A percentile compares a stretch with the other conserved stretches of the same genome.
Evolutionary conservation across 1,140 invertebrate genomes (phyloP).

Genomic region (Bombus soroeensis): DNA sequence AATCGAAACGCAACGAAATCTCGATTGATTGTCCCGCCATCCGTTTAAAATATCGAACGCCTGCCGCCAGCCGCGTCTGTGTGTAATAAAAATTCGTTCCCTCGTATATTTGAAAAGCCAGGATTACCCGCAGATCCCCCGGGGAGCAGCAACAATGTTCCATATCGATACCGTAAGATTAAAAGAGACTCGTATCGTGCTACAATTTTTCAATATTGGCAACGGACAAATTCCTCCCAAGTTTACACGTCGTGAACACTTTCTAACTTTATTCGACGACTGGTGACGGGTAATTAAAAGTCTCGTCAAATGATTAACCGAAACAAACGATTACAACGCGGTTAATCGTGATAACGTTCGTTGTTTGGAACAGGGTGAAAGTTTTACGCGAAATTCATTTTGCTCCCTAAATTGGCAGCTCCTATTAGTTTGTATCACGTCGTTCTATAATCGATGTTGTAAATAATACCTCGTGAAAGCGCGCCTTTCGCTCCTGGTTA

Average conservation of each 20-base stretch:
- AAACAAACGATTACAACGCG: neutral
- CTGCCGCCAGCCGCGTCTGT: no score
- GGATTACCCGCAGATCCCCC: slow-evolving; percentile 18
- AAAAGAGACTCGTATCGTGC: neutral
- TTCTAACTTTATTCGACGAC: neutral
- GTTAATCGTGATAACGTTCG: neutral
- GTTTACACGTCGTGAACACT: neutral
- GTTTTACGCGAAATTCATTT: neutral
- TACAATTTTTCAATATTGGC: slow-evolving; percentile 32
- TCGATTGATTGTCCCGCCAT: slow-evolving; percentile 8
- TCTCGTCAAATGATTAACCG: neutral
- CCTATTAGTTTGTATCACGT: neutral
- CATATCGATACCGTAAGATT: slow-evolving; percentile 12
- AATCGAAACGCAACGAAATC: neutral
- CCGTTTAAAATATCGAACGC: slow-evolving; percentile 29
- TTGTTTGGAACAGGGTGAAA: neutral
- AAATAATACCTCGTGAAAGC: slow-evolving; percentile 4
- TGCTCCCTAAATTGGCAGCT: no score
- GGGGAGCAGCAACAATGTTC: slow-evolving; percentile 11
- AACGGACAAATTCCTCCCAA: neutral
- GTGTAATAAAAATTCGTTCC: neutral
- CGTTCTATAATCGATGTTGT: neutral
- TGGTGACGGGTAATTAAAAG: neutral
- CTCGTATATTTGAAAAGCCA: neutral
- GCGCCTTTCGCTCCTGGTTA: slow-evolving; percentile 21